A percentile compares a stretch with the other conserved stretches of the same genome.
These are phyloP conservation scores for Malurus leucopterus DNA, from an alignment of 2,797 vertebrate species.

Conservation along the genomic window DNA sequence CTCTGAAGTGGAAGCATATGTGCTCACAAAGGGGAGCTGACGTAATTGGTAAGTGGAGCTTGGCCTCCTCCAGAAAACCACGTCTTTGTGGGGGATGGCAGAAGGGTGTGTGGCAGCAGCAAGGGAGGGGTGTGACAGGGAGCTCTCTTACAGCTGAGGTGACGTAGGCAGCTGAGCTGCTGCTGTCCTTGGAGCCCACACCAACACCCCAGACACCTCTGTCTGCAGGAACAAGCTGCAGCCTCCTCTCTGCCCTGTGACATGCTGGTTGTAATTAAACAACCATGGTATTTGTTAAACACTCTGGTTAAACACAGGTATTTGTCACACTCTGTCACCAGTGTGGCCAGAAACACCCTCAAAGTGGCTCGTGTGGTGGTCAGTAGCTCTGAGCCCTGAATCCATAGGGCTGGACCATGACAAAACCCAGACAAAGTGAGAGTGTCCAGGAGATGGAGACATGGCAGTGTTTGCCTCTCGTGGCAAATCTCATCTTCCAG, in stretches of 20 bases:
- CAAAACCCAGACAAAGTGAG: neutral
- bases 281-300: too few species aligned
- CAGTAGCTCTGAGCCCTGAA: neutral
- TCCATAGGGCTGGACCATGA: accelerated
- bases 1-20: slow-evolving; percentile 55
- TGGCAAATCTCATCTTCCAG: neutral
- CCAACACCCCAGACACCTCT: neutral
- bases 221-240: neutral
- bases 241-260: neutral
- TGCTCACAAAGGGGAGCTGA: slow-evolving; percentile 12
- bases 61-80: neutral
- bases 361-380: neutral
- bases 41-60: neutral
- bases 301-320: neutral
- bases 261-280: neutral
- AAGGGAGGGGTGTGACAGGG: neutral
- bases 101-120: slow-evolving; percentile 11
- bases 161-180: neutral
- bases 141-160: neutral
- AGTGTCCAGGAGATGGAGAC: accelerated
- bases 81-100: neutral
- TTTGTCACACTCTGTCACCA: neutral
- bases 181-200: neutral
- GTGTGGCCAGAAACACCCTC: neutral
- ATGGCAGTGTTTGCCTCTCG: neutral